Percentiles rank a stretch among this genome's conserved stretches.
These are phyloP conservation scores for Nesidiocoris tenuis DNA, from an alignment of 2,888 invertebrate genomes.

Conservation along the genomic window DNA sequence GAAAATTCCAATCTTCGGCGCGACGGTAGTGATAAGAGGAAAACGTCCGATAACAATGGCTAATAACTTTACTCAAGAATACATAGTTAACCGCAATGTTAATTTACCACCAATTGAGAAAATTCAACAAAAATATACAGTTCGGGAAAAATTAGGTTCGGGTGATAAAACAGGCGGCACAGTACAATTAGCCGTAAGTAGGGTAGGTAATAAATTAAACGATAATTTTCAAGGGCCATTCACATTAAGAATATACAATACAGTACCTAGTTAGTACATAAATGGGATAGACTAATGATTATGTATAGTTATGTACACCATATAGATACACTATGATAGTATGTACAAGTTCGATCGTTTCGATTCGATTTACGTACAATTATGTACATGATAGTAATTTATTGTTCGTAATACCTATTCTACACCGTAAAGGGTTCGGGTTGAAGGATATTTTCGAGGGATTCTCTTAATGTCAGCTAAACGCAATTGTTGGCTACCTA, in stretches of 20 bases:
- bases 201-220: constrained; percentile 7
- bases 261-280: constrained; percentile 10
- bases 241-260: constrained; percentile 16
- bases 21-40: no score
- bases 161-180: constrained; percentile 23
- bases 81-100: constrained; percentile 18
- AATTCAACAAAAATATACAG: constrained; percentile 40
- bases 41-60: constrained; percentile 13
- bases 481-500: no score
- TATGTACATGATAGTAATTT: background rate
- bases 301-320: constrained; percentile 5
- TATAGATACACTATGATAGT: background rate
- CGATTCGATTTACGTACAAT: background rate
- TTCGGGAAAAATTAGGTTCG: background rate
- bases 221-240: constrained; percentile 4
- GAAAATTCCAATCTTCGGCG: no score
- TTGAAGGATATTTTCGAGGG: no score
- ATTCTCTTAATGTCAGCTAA: no score
- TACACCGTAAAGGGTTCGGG: no score
- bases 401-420: no score
- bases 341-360: background rate
- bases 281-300: constrained; percentile 2
- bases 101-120: constrained; percentile 26
- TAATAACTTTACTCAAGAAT: constrained; percentile 38
- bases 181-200: background rate